Evolutionary conservation across 23 tunicate species (phyloP), one percentile per base, ranked within the genome.

Genomic region (Ascidia mentula): DNA sequence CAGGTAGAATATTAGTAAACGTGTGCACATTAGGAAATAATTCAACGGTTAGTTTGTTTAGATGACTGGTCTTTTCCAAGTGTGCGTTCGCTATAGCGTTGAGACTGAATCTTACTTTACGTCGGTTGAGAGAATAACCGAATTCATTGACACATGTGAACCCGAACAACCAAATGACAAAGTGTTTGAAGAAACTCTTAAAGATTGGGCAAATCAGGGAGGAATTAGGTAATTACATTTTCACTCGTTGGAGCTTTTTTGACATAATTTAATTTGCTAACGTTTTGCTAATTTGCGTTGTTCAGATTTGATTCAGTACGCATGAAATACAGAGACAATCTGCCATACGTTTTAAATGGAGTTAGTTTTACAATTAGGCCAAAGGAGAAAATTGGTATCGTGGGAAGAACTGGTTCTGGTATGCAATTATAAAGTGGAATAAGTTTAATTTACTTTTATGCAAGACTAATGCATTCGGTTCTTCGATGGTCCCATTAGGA

Each of bases 391-490:
- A 86, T 96, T 37, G 97, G 99, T 37, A 85, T 96, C 18, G 99
- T 96, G 40, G 99, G 99, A 0, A 40, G 99, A 42, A 91, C 99
- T 33, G 99, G 99, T 17, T 93, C 99, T 0, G 99, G 99, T 93
- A 87, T 4, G n/a, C 1, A 71, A 9, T 31, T 18, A 34, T 1
- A 9, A 8, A 69, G n/a, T 73, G 26, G 12, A 20, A 73, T 45
- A 15, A 73, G 15, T 34, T 36, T 73, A 9, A 31, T 45, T 9
- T 18, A 22, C 13, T 22, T 12, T 12, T n/a, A n/a, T n/a, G n/a
- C 9, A 17, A 69, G 15, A 42, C 53, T 42, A 12, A 42, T 9
- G n/a, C 12, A 42, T 15, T 42, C 53, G 15, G 53, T 42, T 42
- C n/a, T n/a, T 42, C 53, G 53, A 42, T 9, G 53, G 53, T 15